phyloP scores from a whole-genome alignment of 1,140 invertebrate genomes.

The Elymnias hypermnestra region DNA sequence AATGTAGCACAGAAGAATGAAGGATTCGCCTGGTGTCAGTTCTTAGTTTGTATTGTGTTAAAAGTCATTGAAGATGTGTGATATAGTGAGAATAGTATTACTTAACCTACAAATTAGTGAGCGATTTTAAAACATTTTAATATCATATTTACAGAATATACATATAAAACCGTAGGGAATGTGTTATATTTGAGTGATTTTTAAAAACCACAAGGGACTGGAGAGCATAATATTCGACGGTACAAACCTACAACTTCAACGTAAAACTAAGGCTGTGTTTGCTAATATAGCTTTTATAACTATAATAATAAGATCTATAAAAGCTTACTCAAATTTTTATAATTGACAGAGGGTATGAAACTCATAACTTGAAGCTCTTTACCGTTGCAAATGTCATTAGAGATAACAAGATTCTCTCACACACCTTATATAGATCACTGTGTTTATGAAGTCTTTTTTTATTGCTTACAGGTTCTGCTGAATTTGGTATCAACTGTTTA shows the following conservation, averaged over 20 bases:
- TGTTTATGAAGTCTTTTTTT: background rate
- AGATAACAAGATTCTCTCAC: background rate
- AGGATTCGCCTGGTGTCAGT: too few relatives aligned
- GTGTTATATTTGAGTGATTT: background rate
- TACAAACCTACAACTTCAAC: background rate
- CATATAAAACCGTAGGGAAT: background rate
- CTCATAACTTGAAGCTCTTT: constrained; percentile 12
- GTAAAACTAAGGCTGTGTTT: background rate
- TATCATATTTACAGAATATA: too few relatives aligned
- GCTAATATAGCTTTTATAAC: background rate
- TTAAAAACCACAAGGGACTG: constrained; percentile 3
- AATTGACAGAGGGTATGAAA: background rate
- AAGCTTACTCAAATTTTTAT: background rate
- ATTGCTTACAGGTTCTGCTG: background rate
- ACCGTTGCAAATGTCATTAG: constrained; percentile 12
- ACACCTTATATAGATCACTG: background rate
- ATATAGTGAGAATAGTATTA: too few relatives aligned
- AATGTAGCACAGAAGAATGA: too few relatives aligned
- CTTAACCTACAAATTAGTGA: too few relatives aligned
- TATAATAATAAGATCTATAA: background rate
- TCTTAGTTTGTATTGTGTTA: too few relatives aligned
- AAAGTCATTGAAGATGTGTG: too few relatives aligned
- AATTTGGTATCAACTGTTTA: background rate
- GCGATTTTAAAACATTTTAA: too few relatives aligned
- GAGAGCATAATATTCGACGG: constrained; percentile 11